Base-by-base conservation (phyloP, 2,113 vertebrate species). In the Cyrtonyx montezumae region DNA sequence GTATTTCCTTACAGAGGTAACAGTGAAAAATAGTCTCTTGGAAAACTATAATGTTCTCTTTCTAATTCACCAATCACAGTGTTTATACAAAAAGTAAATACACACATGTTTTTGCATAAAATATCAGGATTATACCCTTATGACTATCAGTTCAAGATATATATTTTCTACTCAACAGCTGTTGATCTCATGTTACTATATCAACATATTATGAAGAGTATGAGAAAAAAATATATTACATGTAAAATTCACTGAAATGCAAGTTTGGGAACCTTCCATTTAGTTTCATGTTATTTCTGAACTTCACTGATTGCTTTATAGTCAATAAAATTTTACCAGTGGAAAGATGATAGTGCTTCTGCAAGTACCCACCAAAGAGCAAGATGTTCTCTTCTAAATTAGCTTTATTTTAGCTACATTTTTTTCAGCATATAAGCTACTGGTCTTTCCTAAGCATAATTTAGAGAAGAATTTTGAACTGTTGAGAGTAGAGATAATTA, bases 381-480 rank as follows among this genome's bases (percentile, higher is more conserved):
- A 73, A 28, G 40, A 59, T 46, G 46, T 42, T 25, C 25, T 90
- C 9, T 67, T 71, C 58, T 32, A 42, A 11, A 34, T 59, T 55
- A 55, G 34, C 34, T 76, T 75, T 55, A n/a, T 43, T 59, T 46
- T 59, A 55, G 32, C 34, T 56, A 56, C 2, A 40, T 67, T 79
- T 83, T 83, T 79, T 87, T 56, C 46, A 63, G 4, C 32, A 6
- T 36, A 67, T 77, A 7, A 80, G 10, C 25, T 87, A 65, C 40
- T 23, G 73, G 26, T 58, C 25, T 56, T 87, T 65, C 67, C 58
- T 43, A 74, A 82, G 49, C 14, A 37, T 42, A 55, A 40, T 77
- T 79, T 42, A 36, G 67, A 55, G 49, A 69, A 88, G 91, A 95
- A 26, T 13, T 79, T 9, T 62, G 55, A 91, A 82, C 32, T 42